Percentiles rank a stretch among this genome's conserved stretches.
Conservation (phyloP, 2,113 vertebrate species). For the Petrocephalus microphthalmus region DNA sequence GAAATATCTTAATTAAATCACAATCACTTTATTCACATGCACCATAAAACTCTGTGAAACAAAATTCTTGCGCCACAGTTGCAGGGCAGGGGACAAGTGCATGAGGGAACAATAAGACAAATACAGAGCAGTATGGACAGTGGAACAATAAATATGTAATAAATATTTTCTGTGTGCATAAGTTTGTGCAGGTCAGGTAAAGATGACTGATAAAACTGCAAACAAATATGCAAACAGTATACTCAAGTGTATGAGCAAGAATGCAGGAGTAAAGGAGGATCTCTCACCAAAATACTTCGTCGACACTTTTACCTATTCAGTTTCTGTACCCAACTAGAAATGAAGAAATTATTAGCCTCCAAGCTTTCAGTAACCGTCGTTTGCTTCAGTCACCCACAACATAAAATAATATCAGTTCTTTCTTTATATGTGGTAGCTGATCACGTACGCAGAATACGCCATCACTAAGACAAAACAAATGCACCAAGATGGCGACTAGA, state of each 20-base stretch:
- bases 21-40: not conserved
- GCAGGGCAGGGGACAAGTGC: not conserved
- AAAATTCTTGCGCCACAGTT: not conserved
- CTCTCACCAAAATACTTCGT: not conserved
- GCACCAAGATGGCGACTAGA: not conserved
- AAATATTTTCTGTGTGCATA: not conserved
- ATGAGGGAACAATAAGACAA: not conserved
- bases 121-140: not conserved
- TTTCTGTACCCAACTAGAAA: not conserved
- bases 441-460: not conserved
- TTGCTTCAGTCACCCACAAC: not conserved
- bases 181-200: not conserved
- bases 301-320: not conserved
- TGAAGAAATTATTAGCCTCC: not conserved
- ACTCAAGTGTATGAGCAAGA: too few relatives aligned
- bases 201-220: too few relatives aligned
- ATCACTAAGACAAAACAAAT: not conserved
- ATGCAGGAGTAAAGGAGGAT: too few relatives aligned
- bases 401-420: not conserved
- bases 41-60: not conserved
- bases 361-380: not conserved
- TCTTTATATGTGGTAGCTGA: not conserved
- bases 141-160: not conserved
- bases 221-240: too few relatives aligned
- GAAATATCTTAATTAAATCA: not conserved